Evolutionary conservation across 1,140 invertebrate genomes (phyloP).

Genomic region (Brachionus paranguensis): DNA sequence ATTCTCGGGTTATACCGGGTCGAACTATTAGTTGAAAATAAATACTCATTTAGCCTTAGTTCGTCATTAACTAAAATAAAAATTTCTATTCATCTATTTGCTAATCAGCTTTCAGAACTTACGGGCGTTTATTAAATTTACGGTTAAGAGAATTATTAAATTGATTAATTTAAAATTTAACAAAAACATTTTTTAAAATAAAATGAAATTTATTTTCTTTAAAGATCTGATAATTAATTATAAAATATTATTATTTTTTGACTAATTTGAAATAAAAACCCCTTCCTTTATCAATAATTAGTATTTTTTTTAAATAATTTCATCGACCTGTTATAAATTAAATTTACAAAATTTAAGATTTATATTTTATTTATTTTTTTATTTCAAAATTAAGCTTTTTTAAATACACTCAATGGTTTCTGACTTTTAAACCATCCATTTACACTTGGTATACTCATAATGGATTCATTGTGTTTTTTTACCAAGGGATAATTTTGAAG

Average conservation of each 20-base stretch:
- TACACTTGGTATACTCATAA: not conserved
- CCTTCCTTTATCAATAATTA: not conserved
- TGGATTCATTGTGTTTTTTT: slow-evolving; percentile 1
- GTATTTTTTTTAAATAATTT: not conserved
- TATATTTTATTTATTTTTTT: not conserved
- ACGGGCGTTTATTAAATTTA: not conserved
- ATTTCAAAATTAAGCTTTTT: not conserved
- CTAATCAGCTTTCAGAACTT: not conserved
- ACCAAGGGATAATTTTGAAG: not conserved
- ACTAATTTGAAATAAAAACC: not conserved
- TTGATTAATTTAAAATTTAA: not conserved
- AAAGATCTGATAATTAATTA: not conserved
- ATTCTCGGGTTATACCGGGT: slow-evolving; percentile 8
- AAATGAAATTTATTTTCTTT: not conserved
- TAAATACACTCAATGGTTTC: slow-evolving; percentile 25
- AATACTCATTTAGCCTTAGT: not conserved
- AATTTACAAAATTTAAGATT: not conserved
- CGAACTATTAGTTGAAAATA: not conserved
- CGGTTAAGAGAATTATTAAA: not conserved
- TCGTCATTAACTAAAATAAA: slow-evolving; percentile 6
- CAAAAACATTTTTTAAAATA: not conserved
- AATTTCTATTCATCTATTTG: not conserved
- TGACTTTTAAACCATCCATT: slow-evolving; percentile 10
- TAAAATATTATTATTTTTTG: not conserved
- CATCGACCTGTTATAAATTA: no score